Base-by-base conservation (phyloP, 1,140 invertebrate species). In the Triops cancriformis region DNA sequence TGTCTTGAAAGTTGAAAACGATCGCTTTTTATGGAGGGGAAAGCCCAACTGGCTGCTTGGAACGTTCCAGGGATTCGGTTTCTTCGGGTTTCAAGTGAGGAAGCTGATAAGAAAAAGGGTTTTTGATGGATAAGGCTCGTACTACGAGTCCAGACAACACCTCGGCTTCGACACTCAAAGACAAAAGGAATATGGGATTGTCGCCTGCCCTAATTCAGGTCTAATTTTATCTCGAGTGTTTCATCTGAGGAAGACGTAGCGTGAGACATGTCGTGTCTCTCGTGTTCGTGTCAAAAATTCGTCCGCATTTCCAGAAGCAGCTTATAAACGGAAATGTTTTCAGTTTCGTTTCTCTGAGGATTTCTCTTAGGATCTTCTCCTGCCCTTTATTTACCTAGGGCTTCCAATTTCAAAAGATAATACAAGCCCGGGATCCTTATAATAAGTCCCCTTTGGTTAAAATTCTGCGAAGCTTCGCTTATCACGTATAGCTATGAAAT, bases 251-350 rank as follows among this genome's bases (percentile, higher is more conserved):
- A n/a, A n/a, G 23, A 23, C 51, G 18, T n/a, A 6, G 51, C n/a
- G 51, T 64, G 10, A 37, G 31, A 37, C 31, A 37, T 64, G 51
- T 64, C 51, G 51, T 64, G 51, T 37, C 7, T 64, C 51, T 64
- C 18, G 51, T 64, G 14, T 64, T 23, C 51, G 51, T 64, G 51
- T 64, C 51, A 64, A 18, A 64, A 18, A 18, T 64, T 23, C 51
- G 23, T 18, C 6, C 14, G 51, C 10, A 64, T 6, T 64, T 64
- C 6, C 18, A 64, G 18, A 64, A 64, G 51, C 51, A 64, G 51
- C 51, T 64, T 64, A 64, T 37, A 18, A 64, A 64, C 51, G 51
- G n/a, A 64, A 64, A 64, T 64, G 51, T 64, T 64, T 37, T 37
- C 31, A 37, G 31, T 64, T 64, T 64, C 51, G 14, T 23, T 64